phyloP scores from a whole-genome alignment of 2,888 invertebrate species.

The Drosophila sordidapex region DNA sequence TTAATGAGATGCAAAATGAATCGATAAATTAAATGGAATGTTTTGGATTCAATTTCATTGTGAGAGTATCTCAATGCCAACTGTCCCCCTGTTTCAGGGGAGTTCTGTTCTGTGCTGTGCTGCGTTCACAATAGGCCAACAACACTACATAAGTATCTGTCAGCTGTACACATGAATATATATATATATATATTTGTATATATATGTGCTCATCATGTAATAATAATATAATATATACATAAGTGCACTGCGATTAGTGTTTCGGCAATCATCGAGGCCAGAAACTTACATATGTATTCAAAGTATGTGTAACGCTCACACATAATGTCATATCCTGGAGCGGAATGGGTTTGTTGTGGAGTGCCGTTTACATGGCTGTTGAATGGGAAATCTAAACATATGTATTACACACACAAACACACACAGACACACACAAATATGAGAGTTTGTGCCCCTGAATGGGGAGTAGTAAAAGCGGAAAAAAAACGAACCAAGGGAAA shows the following conservation, averaged over 20 bases:
- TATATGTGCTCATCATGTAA: slow-evolving; percentile 15
- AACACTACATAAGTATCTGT: not conserved
- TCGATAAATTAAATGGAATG: not conserved
- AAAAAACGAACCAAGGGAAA: slow-evolving; percentile 34
- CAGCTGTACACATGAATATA: not conserved
- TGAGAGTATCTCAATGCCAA: not conserved
- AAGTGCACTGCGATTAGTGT: slow-evolving; percentile 36
- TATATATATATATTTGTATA: not conserved
- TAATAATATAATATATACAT: slow-evolving; percentile 24
- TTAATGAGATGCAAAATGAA: not conserved
- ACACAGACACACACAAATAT: slow-evolving; percentile 22
- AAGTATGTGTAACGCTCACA: slow-evolving; percentile 43
- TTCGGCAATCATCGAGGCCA: slow-evolving; percentile 15
- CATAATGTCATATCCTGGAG: slow-evolving; percentile 56
- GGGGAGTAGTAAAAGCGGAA: slow-evolving; percentile 26
- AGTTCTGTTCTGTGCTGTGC: not conserved
- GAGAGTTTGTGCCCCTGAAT: slow-evolving; percentile 52
- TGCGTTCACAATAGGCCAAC: slow-evolving; percentile 1
- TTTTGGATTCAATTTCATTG: not conserved
- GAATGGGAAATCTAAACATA: slow-evolving; percentile 79
- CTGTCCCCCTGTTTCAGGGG: slow-evolving; percentile 9
- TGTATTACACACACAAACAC: slow-evolving; percentile 61
- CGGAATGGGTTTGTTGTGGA: slow-evolving; percentile 12
- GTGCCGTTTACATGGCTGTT: slow-evolving; percentile 68
- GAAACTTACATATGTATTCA: slow-evolving; percentile 32